Evolutionary conservation across 2,113 vertebrate species (phyloP).

Genomic region (Hirundichthys speculiger): DNA sequence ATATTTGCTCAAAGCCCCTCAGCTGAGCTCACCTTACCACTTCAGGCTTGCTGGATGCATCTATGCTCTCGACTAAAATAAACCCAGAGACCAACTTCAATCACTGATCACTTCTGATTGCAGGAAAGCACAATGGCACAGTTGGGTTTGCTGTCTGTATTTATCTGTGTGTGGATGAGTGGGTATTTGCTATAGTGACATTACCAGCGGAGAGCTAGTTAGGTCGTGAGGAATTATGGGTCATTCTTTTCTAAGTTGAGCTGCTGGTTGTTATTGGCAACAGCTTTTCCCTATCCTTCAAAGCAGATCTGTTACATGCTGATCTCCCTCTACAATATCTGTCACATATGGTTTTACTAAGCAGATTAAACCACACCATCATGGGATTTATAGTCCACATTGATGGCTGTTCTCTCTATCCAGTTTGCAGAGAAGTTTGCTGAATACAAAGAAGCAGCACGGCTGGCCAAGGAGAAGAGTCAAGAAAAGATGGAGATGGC

Average conservation of each 20-base stretch:
- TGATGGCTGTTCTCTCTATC: conserved; percentile 48
- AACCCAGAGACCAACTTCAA: conserved; percentile 38
- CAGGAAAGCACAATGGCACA: conserved; percentile 26
- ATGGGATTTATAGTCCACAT: conserved; percentile 19
- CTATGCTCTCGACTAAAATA: conserved; percentile 54
- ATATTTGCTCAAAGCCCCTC: conserved; percentile 53
- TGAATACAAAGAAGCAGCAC: conserved; percentile 97
- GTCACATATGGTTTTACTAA: conserved; percentile 26
- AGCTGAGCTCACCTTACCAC: conserved; percentile 57
- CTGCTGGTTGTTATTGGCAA: conserved; percentile 39
- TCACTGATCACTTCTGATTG: conserved; percentile 27
- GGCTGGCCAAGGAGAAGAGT: conserved; percentile 96
- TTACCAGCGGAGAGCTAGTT: conserved; percentile 48
- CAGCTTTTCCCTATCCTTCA: conserved; percentile 29
- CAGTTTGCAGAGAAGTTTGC: conserved; percentile 99
- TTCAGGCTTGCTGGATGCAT: conserved; percentile 24
- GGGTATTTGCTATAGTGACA: conserved; percentile 16
- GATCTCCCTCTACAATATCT: conserved; percentile 1
- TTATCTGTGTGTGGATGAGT: not conserved
- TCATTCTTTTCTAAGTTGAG: conserved; percentile 41
- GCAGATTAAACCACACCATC: conserved; percentile 38
- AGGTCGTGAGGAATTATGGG: conserved; percentile 51
- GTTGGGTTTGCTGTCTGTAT: conserved; percentile 18
- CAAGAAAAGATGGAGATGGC: conserved; percentile 98
- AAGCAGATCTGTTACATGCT: conserved; percentile 31